A percentile compares a stretch with the other conserved stretches of the same genome.
Conservation (phyloP, 1,140 invertebrate species). For the Plutomurus gul region DNA sequence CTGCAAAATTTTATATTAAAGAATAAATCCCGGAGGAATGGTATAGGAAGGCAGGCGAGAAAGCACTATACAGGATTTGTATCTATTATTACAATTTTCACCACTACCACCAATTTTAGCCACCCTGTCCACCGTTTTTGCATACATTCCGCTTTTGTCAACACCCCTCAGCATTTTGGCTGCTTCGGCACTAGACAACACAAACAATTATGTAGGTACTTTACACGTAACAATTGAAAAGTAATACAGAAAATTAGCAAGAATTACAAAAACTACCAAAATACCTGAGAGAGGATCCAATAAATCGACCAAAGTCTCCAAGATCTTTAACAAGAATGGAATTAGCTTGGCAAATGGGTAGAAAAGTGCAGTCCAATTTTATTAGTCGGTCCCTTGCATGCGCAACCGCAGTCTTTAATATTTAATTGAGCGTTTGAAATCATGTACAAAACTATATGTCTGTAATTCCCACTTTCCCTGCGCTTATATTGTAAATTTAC, state of each 20-base stretch:
- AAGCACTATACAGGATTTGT: background rate
- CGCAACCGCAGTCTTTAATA: constrained; percentile 30
- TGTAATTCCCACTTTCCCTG: no score
- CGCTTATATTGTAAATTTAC: background rate
- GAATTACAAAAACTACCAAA: background rate
- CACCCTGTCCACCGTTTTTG: background rate
- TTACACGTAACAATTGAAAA: background rate
- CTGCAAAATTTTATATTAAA: no score
- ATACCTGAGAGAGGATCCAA: constrained; percentile 24
- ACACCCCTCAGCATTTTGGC: background rate
- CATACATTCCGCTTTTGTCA: background rate
- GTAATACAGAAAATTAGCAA: background rate
- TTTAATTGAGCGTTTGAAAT: background rate
- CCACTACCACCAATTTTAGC: background rate
- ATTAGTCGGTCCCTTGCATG: constrained; percentile 44
- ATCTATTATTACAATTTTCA: background rate
- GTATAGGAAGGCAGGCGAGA: background rate
- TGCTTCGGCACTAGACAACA: background rate
- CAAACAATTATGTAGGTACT: background rate
- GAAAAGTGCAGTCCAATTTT: constrained; percentile 27
- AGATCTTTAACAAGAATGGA: constrained; percentile 24
- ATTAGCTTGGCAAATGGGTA: constrained; percentile 35
- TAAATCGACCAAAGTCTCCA: constrained; percentile 23
- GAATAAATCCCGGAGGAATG: background rate
- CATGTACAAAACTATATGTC: background rate